Percentiles rank a stretch among this genome's conserved stretches.
phyloP scores from a whole-genome alignment of 2,888 invertebrate species.

The Stenolophus ochropezus region DNA sequence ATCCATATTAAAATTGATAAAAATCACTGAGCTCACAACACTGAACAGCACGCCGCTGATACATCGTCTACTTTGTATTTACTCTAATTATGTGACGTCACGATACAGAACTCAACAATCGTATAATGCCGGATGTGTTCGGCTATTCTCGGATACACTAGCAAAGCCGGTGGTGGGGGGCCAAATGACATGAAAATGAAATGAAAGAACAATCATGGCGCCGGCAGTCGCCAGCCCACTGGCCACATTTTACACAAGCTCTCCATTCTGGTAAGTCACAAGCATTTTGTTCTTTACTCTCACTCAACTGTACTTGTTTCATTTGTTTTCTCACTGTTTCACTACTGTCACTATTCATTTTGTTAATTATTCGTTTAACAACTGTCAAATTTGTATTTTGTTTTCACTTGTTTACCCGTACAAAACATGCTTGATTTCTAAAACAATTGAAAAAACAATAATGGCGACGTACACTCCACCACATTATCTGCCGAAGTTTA shows the following conservation, averaged over 20 bases:
- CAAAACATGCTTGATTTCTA: no score
- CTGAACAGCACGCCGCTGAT: slow-evolving; percentile 77
- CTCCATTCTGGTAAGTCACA: neutral
- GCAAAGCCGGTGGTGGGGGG: slow-evolving; percentile 65
- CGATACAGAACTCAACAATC: slow-evolving; percentile 73
- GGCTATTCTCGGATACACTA: slow-evolving; percentile 67
- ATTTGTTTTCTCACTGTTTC: no score
- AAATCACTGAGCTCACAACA: slow-evolving; percentile 68
- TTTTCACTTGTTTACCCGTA: no score
- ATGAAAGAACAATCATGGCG: slow-evolving; percentile 57
- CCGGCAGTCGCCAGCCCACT: no score
- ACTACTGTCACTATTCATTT: no score
- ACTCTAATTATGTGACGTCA: slow-evolving; percentile 83
- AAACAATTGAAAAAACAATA: no score
- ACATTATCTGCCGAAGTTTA: no score
- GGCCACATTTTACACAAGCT: neutral
- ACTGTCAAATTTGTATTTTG: no score
- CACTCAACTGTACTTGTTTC: neutral
- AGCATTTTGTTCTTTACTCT: no score
- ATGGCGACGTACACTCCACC: no score
- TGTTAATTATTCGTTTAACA: no score
- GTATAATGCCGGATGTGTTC: slow-evolving; percentile 68
- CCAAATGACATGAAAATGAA: slow-evolving; percentile 53
- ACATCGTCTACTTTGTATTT: slow-evolving; percentile 82
- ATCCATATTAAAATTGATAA: slow-evolving; percentile 72